phyloP scores from a whole-genome alignment of 2,888 invertebrate genomes.

The Geotrupes spiniger region DNA sequence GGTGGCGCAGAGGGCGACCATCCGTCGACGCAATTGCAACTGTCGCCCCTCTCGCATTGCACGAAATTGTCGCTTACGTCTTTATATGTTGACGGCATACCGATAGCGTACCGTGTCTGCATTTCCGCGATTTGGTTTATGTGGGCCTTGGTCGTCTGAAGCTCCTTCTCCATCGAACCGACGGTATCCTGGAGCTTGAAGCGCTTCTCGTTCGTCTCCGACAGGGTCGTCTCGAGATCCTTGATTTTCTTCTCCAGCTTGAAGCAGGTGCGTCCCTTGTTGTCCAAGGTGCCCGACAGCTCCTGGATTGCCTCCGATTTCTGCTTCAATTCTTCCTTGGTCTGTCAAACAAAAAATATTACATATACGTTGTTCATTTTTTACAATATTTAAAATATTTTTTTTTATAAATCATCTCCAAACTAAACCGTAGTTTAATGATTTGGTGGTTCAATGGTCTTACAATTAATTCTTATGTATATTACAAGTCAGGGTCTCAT shows the following conservation, averaged over 20 bases:
- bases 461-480: no score
- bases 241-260: conserved; percentile 40
- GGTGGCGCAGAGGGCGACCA: no score
- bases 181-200: conserved; percentile 45
- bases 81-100: conserved; percentile 14
- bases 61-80: not conserved
- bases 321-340: conserved; percentile 32
- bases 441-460: no score
- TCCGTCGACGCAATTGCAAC: no score
- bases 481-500: no score
- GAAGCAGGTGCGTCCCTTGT: conserved; percentile 33
- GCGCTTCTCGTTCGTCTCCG: conserved; percentile 43
- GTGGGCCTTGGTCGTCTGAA: conserved; percentile 44
- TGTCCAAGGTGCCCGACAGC: conserved; percentile 37
- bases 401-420: no score
- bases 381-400: no score
- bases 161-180: conserved; percentile 43
- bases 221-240: conserved; percentile 39
- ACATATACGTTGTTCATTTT: no score
- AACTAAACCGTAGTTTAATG: no score
- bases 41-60: no score
- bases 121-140: conserved; percentile 40
- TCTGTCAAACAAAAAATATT: conserved; percentile 23
- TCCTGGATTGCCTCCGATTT: conserved; percentile 38
- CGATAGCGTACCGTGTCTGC: conserved; percentile 41